These are phyloP conservation scores for Sclerurus mexicanus DNA, from an alignment of 2,113 vertebrate genomes.

Conservation along the genomic window DNA sequence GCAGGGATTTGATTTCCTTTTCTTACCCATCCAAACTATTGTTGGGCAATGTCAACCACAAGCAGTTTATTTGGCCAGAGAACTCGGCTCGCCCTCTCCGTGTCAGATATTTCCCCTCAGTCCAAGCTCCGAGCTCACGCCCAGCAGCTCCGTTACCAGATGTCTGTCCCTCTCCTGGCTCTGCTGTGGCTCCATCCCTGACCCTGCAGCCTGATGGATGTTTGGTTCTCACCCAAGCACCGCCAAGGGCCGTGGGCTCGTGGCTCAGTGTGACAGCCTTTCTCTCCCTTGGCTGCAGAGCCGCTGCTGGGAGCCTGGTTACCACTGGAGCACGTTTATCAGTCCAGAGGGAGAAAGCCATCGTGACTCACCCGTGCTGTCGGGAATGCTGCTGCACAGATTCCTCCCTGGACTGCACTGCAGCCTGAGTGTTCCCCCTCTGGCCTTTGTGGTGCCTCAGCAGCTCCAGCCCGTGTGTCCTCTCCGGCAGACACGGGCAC, in stretches of 20 bases:
- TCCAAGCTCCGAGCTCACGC: neutral
- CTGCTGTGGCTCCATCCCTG: neutral
- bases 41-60: slow-evolving; percentile 12
- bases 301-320: neutral
- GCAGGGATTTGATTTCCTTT: neutral
- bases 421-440: neutral
- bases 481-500: neutral
- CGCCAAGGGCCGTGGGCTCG: accelerated
- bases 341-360: neutral
- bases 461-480: neutral
- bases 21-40: slow-evolving; percentile 4
- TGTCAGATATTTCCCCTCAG: neutral
- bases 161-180: neutral
- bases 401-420: neutral
- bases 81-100: neutral
- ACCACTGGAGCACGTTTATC: neutral
- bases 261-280: neutral
- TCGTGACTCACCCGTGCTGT: accelerated
- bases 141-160: neutral
- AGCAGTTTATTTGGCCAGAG: neutral
- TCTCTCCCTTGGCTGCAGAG: neutral
- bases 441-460: neutral
- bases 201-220: neutral
- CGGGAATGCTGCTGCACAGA: neutral
- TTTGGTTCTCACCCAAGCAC: neutral